Evolutionary conservation across 2,797 vertebrate species (phyloP), one percentile per base, ranked within the genome.

Genomic region (Phalanger gymnotis): DNA sequence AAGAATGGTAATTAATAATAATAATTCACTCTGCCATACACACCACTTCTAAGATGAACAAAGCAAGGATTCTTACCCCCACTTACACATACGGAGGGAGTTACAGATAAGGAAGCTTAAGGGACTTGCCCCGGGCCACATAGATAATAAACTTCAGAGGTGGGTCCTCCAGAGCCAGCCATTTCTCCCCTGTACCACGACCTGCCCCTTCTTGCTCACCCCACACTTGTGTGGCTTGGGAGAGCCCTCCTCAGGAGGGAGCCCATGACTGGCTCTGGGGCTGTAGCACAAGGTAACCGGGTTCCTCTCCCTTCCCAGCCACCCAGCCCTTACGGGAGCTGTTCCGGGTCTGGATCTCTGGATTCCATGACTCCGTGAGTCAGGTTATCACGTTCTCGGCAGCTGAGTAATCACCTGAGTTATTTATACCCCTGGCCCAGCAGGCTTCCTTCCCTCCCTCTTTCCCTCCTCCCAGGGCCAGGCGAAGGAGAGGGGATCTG

Each of bases 321-420:
- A 16, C 47, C 0, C 73, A 92, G 92, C 81, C 95, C 90, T 53
- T 95, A 53, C 92, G 40, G 3, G 95, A 96, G 93, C 27, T 0
- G 1, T 40, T 90, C 96, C 19, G 54, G 96, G 96, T 97, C 98
- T 97, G 97, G 98, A 97, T 96, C 97, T 98, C 97, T 97, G 96
- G 97, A 97, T 98, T 98, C 98, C 97, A 3, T 47, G 73, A 97
- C 96, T 98, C 97, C 97, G 96, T 99, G 98, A 99, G 98, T 99
- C 98, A 99, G 97, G 98, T 98, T 98, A 98, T 97, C 97, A 97
- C 97, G 98, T 98, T 99, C 98, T 98, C 97, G 96, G 97, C 97
- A 98, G 98, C 98, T 99, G 98, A 99, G 98, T 99, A 99, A 98
- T 98, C 98, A 98, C 98, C 98, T 98, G 98, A 98, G 98, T 98